phyloP scores from a whole-genome alignment of 2,888 invertebrate genomes.

The Morpho achilles region DNA sequence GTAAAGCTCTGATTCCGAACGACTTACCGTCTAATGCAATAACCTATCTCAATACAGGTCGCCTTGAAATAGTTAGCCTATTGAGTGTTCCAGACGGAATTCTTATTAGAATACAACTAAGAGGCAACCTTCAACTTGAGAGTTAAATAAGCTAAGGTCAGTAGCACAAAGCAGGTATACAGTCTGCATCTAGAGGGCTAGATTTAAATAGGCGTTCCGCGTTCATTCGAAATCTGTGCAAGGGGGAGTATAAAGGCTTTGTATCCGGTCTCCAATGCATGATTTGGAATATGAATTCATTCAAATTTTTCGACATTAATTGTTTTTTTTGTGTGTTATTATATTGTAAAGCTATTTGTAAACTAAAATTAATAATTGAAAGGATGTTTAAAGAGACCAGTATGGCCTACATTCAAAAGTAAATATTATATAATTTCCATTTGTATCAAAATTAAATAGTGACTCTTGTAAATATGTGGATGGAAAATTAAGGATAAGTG shows the following conservation, averaged over 20 bases:
- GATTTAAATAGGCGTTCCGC: slow-evolving; percentile 36
- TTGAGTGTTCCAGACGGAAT: slow-evolving; percentile 61
- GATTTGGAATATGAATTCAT: slow-evolving; percentile 18
- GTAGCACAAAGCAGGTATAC: slow-evolving; percentile 45
- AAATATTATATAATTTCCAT: too few relatives aligned
- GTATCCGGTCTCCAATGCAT: slow-evolving; percentile 33
- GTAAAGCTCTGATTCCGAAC: slow-evolving; percentile 45
- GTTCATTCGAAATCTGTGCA: slow-evolving; percentile 37
- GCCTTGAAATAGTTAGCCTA: slow-evolving; percentile 60
- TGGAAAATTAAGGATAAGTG: too few relatives aligned
- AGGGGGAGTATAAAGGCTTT: slow-evolving; percentile 43
- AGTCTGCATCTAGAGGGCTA: slow-evolving; percentile 67
- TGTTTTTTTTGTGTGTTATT: neutral
- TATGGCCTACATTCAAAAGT: too few relatives aligned
- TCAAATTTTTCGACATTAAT: neutral
- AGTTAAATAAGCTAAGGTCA: slow-evolving; percentile 69
- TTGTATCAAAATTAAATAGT: too few relatives aligned
- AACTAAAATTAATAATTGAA: too few relatives aligned
- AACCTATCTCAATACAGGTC: slow-evolving; percentile 72
- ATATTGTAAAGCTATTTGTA: neutral
- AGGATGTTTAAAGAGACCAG: neutral
- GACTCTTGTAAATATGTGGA: too few relatives aligned
- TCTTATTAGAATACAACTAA: slow-evolving; percentile 49
- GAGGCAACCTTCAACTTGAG: slow-evolving; percentile 73
- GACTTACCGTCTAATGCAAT: slow-evolving; percentile 53